Conservation (phyloP, 2,888 invertebrate species). For the Patella caerulea region DNA sequence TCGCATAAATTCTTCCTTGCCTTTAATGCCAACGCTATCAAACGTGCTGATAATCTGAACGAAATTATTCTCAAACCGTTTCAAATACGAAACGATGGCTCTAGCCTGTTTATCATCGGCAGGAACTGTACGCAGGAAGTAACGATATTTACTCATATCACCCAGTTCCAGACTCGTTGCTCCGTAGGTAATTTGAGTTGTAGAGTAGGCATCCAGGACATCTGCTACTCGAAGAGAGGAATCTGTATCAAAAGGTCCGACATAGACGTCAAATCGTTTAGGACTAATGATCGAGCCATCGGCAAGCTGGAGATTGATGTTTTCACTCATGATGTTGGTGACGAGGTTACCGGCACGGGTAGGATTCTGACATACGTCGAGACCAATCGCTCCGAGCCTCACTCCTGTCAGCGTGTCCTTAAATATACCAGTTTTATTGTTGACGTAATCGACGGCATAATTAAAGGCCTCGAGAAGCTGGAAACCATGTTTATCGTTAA, state of each 20-base stretch:
- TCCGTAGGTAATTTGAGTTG: slow-evolving; percentile 67
- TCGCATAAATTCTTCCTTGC: slow-evolving; percentile 58
- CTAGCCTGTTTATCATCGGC: slow-evolving; percentile 66
- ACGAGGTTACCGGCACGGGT: slow-evolving; percentile 63
- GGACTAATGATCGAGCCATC: slow-evolving; percentile 44
- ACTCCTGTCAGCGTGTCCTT: slow-evolving; percentile 46
- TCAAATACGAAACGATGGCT: slow-evolving; percentile 70
- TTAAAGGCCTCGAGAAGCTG: slow-evolving; percentile 67
- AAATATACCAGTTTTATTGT: slow-evolving; percentile 60
- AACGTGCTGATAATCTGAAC: slow-evolving; percentile 67
- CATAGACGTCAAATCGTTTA: slow-evolving; percentile 51
- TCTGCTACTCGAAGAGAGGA: slow-evolving; percentile 60
- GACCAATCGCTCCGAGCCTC: slow-evolving; percentile 56
- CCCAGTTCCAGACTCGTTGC: slow-evolving; percentile 57
- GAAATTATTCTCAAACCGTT: slow-evolving; percentile 66
- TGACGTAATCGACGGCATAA: slow-evolving; percentile 64
- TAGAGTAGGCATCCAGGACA: slow-evolving; percentile 55
- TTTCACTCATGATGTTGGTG: slow-evolving; percentile 64
- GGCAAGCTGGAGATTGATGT: slow-evolving; percentile 40
- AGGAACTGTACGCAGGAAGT: slow-evolving; percentile 64
- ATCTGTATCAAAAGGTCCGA: slow-evolving; percentile 61
- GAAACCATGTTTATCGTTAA: slow-evolving; percentile 62
- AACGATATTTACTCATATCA: slow-evolving; percentile 52
- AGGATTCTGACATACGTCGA: slow-evolving; percentile 65
- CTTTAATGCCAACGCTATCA: slow-evolving; percentile 56